Evolutionary conservation across 1,140 invertebrate genomes (phyloP).

Genomic region (Drusus annulatus): DNA sequence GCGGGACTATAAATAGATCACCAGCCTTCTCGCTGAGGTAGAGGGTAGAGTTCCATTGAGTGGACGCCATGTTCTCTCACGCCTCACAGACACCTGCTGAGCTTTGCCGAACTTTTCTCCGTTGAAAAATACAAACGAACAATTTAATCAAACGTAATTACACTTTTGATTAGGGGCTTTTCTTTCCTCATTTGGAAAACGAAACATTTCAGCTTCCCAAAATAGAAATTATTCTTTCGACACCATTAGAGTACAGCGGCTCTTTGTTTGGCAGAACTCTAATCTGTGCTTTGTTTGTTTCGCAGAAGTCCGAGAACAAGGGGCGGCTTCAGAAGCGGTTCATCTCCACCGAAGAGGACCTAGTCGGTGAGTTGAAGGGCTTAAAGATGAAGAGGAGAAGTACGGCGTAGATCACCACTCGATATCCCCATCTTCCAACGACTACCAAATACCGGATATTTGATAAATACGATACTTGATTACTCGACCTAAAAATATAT

Average conservation of each 20-base stretch:
- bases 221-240: neutral
- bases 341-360: constrained; percentile 71
- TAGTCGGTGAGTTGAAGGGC: constrained; percentile 73
- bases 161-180: no score
- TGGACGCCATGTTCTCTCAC: constrained; percentile 17
- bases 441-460: constrained; percentile 17
- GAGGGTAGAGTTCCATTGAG: constrained; percentile 52
- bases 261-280: neutral
- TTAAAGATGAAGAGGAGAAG: constrained; percentile 75
- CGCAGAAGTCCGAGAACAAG: constrained; percentile 61
- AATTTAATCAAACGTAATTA: no score
- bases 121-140: no score
- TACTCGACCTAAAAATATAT: constrained; percentile 50
- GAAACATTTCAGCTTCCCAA: no score
- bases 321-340: constrained; percentile 73
- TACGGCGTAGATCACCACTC: constrained; percentile 63
- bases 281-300: constrained; percentile 54
- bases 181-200: no score
- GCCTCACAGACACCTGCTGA: constrained; percentile 33
- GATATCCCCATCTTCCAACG: constrained; percentile 57
- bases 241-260: neutral
- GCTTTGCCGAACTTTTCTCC: neutral
- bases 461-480: constrained; percentile 35
- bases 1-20: constrained; percentile 52
- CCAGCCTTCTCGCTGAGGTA: neutral